These are phyloP conservation scores for Ceratina australensis DNA, from an alignment of 1,140 invertebrate species.

Conservation along the genomic window DNA sequence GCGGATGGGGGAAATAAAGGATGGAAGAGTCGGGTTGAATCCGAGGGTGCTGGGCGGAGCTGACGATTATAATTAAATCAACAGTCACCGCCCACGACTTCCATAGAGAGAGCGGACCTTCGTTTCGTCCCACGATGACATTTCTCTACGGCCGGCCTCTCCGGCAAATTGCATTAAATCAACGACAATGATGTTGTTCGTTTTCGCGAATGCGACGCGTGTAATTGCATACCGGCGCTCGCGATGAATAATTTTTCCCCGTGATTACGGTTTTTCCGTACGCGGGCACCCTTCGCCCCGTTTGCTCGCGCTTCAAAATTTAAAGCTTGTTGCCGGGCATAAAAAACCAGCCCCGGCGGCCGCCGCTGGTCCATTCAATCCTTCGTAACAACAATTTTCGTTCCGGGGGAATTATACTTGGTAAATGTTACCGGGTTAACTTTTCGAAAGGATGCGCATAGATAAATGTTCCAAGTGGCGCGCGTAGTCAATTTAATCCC, in stretches of 20 bases:
- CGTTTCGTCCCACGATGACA: constrained; percentile 15
- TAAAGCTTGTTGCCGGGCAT: too few species aligned
- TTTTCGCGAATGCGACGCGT: background rate
- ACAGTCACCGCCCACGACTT: constrained; percentile 75
- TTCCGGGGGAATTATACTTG: background rate
- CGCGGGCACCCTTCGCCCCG: background rate
- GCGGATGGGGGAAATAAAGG: constrained; percentile 29
- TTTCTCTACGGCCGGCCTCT: constrained; percentile 5
- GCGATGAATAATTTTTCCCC: background rate
- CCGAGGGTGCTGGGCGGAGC: constrained; percentile 74
- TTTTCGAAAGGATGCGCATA: constrained; percentile 16
- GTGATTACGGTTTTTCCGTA: background rate
- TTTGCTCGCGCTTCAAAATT: too few species aligned
- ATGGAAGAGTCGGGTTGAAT: constrained; percentile 73
- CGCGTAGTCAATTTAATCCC: constrained; percentile 68
- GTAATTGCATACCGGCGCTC: background rate
- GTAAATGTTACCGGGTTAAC: constrained; percentile 69
- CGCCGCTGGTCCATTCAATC: too few species aligned
- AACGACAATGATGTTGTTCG: background rate
- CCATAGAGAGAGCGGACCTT: constrained; percentile 48
- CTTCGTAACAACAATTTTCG: too few species aligned
- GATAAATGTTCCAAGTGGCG: constrained; percentile 11
- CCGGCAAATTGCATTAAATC: constrained; percentile 49
- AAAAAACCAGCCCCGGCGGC: too few species aligned
- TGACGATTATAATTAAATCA: constrained; percentile 78